Evolutionary conservation across 2,888 invertebrate species (phyloP), one percentile per base, ranked within the genome.

Genomic region (Cremastinae sp.): DNA sequence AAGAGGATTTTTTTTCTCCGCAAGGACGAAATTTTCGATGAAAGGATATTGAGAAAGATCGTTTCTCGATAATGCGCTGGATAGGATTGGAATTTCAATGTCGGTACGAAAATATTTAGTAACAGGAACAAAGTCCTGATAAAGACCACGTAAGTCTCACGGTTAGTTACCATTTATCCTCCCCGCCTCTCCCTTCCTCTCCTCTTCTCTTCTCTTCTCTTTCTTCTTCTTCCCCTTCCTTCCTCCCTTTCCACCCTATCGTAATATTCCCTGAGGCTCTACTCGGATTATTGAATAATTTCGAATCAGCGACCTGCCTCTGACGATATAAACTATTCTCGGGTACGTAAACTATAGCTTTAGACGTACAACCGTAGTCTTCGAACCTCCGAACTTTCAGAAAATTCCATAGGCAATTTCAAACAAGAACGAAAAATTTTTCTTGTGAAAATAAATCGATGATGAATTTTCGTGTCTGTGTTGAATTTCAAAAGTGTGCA

Each of bases 241-340:
- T 12, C 28, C 53, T 22, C 7, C 28, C 53, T 5, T 28, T 5
- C 28, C 28, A 5, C 28, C 28, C 28, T 28, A 3, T 28, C 28
- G 18, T 35, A 55, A 10, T 62, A 62, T 62, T 68, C 45, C 71
- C 68, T 39, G 45, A 28, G 62, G 64, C 58, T 56, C 59, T 56
- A 64, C 62, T 39, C 59, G 64, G 75, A 72, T 76, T 76, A 76
- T 76, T 73, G 72, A 76, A 76, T 76, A 76, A 76, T 76, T 76
- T 69, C 58, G 58, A 72, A 72, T 75, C 66, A 72, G 62, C 66
- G 62, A 28, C 58, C 66, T 43, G 22, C 41, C 41, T 18, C 59
- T 41, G 51, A 51, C 51, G 49, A n/a, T 43, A 70, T 53, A 61
- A 61, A 70, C 61, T 69, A 61, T 69, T 61, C 69, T 61, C 53